Base-by-base conservation (phyloP, 2,888 invertebrate species). In the Calliphora vomitoria region DNA sequence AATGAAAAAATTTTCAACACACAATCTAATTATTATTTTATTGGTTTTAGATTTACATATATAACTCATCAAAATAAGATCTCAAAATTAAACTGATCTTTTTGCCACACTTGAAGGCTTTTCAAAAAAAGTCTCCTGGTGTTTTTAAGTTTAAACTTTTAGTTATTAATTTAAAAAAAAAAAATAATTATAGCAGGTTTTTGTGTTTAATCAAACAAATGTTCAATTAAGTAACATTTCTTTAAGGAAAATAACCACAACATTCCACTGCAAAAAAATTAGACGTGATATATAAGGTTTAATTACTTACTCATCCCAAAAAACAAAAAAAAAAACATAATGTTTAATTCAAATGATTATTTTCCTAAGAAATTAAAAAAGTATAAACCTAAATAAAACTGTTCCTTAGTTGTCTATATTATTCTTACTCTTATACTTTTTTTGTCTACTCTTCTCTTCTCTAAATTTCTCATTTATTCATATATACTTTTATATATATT, bases 1-100 rank as follows among this genome's bases (percentile, higher is more conserved):
- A 69, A 62, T 85, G 83, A 86, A 88, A 88, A 85, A 80, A 79
- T 74, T 88, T 88, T 85, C 55, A 85, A 85, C 87, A 85, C 85
- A 88, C 89, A 88, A 89, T 87, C 60, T 82, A 86, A 84, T 74
- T 88, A 44, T 44, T 44, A 13, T 25, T 82, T 84, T 50, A 71
- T 74, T 66, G 38, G 18, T 41, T 71, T 76, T 71, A 71, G 20
- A 74, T 53, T 53, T 85, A n/a, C n/a, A n/a, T n/a, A 53, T 74
- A 38, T 44, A 18, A 41, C 72, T 69, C 31, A 74, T 53, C 38
- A 55, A 41, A 75, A 69, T 60, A 82, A 86, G 86, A 86, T 86
- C 86, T 82, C 86, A 86, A 79, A 79, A 79, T 86, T 82, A 41
- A 85, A 58, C 13, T 53, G 74, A 69, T 50, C 44, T 41, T 60